Evolutionary conservation across 2,113 vertebrate species (phyloP).

Genomic region (Willisornis vidua): DNA sequence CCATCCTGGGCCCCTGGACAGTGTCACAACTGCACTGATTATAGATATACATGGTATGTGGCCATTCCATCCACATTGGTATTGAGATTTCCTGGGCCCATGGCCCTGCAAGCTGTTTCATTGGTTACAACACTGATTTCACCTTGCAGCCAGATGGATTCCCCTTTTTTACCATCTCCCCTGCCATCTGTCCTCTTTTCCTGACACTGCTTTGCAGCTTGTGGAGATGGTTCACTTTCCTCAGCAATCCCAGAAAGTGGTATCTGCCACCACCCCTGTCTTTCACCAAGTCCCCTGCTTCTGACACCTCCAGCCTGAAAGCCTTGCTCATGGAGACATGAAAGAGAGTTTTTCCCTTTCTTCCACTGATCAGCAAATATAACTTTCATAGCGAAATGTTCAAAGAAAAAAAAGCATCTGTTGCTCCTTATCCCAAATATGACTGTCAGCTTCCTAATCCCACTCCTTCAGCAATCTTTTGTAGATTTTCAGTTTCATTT

Average conservation of each 20-base stretch:
- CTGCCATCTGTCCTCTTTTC: not conserved
- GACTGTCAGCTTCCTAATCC: not conserved
- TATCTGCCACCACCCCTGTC: not conserved
- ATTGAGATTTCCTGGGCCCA: not conserved
- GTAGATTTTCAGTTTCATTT: not conserved
- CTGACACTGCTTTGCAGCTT: not conserved
- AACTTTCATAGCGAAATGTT: not conserved
- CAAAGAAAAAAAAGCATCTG: not conserved
- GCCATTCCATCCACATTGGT: not conserved
- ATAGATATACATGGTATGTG: accelerated
- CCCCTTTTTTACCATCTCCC: not conserved
- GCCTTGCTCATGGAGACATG: not conserved
- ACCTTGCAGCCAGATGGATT: not conserved
- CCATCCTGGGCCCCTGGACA: not conserved
- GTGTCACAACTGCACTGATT: not conserved
- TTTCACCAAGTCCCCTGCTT: not conserved
- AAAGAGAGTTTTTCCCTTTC: not conserved
- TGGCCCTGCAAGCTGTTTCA: not conserved
- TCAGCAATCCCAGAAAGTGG: not conserved
- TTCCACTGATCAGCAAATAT: not conserved
- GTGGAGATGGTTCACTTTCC: accelerated
- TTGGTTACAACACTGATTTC: not conserved
- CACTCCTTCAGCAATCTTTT: not conserved
- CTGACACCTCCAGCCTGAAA: not conserved
- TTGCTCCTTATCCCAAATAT: not conserved